Evolutionary conservation across 2,888 invertebrate species (phyloP).

Genomic region (Torymus aiolomorphi): DNA sequence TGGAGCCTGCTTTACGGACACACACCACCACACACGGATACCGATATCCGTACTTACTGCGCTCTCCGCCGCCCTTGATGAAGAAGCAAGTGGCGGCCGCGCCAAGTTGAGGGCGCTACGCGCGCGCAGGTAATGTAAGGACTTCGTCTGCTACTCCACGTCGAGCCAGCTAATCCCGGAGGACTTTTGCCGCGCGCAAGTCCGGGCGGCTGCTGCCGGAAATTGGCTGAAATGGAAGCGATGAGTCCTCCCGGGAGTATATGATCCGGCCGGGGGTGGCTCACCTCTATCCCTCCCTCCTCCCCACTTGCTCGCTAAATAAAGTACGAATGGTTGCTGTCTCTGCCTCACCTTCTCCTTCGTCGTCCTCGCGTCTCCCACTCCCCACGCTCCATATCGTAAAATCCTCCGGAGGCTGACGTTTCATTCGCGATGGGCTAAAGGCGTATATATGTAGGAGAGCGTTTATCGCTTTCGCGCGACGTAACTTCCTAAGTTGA

Average conservation of each 20-base stretch:
- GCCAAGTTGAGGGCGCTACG: no score
- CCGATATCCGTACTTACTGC: no score
- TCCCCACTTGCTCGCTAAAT: slow-evolving; percentile 47
- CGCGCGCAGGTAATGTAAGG: not conserved
- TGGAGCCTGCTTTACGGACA: no score
- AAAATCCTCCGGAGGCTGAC: slow-evolving; percentile 16
- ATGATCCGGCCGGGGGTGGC: slow-evolving; percentile 1
- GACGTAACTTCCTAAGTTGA: no score
- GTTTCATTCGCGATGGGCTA: not conserved
- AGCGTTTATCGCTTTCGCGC: no score
- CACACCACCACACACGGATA: no score
- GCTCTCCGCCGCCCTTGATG: no score
- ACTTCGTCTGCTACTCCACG: no score
- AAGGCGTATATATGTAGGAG: no score
- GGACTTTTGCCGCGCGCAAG: slow-evolving; percentile 2
- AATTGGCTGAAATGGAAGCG: slow-evolving; percentile 64
- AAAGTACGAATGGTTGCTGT: slow-evolving; percentile 49
- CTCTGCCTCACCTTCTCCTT: no score
- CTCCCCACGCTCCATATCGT: not conserved
- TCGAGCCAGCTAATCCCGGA: slow-evolving; percentile 6
- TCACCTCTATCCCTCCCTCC: not conserved
- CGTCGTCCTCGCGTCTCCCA: no score
- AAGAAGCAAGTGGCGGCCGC: no score
- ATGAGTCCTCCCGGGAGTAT: slow-evolving; percentile 46
- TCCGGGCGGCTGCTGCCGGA: slow-evolving; percentile 56